Base-by-base conservation (phyloP, 2,888 invertebrate genomes). In the Caenorhabditis sinica region DNA sequence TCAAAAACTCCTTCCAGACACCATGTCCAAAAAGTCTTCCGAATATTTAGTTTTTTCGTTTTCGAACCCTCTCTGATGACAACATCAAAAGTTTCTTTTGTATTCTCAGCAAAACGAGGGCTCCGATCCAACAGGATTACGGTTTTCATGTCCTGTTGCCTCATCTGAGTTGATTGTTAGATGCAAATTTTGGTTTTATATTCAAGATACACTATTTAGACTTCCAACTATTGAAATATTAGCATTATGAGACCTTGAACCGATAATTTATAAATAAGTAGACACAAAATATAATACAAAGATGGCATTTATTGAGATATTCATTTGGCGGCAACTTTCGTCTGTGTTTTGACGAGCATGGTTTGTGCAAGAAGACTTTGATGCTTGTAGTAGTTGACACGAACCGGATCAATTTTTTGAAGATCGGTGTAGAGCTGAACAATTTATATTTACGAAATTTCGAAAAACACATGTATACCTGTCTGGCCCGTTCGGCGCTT, bases 11-110 rank as follows among this genome's bases (percentile, higher is more conserved):
- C 96, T 94, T 98, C 98, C 0, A 98, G 96, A 88, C 96, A 96
- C 92, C 96, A 97, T 0, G 97, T 98, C 98, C 98, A 99, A 73
- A 98, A 93, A 0, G 96, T 96, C 93, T 98, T 98, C 85, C 95
- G 95, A 84, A 95, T 23, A 40, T 75, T 23, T 17, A 71, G 36
- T 15, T 83, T 81, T 20, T 63, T 73, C 56, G 40, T 69, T 60
- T 66, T 81, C 15, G 58, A 63, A 0, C 72, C 82, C 49, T 86
- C 87, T 45, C 79, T 75, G 36, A 83, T 49, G 17, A 61, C 60
- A 6, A 85, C 20, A 17, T 76, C 76, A 30, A 83, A 82, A 1
- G 58, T 45, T 53, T 72, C 66, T 20, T 71, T 58, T 13, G 60
- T 51, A 15, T 51, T 23, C 2, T 96, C 95, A 30, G 96, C 95